Percentiles rank a stretch among this genome's conserved stretches.
These are phyloP conservation scores for Phymorhynchus buccinoides DNA, from an alignment of 1,140 invertebrate genomes.

Conservation along the genomic window DNA sequence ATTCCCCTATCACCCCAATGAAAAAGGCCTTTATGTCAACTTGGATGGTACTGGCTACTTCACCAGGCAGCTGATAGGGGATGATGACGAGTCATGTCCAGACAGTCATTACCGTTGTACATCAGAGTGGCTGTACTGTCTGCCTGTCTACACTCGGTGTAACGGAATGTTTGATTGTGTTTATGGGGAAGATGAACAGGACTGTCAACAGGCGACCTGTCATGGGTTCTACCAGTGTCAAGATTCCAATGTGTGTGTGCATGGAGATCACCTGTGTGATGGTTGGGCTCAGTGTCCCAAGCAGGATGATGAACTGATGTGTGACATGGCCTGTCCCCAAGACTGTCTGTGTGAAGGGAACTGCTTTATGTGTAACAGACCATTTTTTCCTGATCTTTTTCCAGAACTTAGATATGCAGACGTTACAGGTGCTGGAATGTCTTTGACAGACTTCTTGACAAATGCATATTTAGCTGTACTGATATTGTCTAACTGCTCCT, in stretches of 20 bases:
- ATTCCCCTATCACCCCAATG: not conserved
- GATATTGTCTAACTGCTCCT: too few species aligned
- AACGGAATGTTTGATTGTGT: conserved; percentile 26
- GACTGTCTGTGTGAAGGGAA: conserved; percentile 30
- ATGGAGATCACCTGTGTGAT: conserved; percentile 24
- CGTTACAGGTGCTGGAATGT: not conserved
- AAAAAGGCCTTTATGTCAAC: not conserved
- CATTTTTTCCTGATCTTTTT: not conserved
- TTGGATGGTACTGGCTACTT: not conserved
- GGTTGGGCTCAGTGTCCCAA: conserved; percentile 36
- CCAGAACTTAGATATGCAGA: not conserved
- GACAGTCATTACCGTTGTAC: conserved; percentile 24
- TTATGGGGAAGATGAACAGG: not conserved
- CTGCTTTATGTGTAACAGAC: not conserved
- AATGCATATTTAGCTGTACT: not conserved
- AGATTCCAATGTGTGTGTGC: conserved; percentile 32
- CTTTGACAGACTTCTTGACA: not conserved
- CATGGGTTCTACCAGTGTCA: conserved; percentile 35
- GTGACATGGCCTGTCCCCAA: conserved; percentile 46
- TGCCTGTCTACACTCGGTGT: conserved; percentile 2
- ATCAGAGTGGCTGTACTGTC: not conserved
- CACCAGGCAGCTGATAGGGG: not conserved
- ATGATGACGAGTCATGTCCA: not conserved
- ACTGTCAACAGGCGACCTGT: conserved; percentile 19
- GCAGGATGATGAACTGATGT: conserved; percentile 41